These are phyloP conservation scores for Isotomurus palustris DNA, from an alignment of 2,888 invertebrate genomes.

Conservation along the genomic window DNA sequence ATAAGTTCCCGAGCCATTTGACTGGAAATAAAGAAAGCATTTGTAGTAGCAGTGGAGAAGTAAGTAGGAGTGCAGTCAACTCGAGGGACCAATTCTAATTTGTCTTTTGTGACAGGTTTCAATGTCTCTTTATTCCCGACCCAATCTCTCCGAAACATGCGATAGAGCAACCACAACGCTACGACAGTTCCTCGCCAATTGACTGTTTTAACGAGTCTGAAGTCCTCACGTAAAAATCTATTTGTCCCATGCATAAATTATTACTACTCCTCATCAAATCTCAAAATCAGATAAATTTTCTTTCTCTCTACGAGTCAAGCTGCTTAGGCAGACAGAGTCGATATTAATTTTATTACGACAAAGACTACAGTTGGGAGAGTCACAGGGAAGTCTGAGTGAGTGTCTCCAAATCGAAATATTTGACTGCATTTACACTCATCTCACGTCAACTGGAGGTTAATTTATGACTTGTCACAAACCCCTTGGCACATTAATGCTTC, in stretches of 20 bases:
- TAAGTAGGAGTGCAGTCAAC: conserved; percentile 9
- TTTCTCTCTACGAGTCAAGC: too few relatives aligned
- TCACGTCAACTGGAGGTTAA: not conserved
- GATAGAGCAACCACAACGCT: not conserved
- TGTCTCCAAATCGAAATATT: not conserved
- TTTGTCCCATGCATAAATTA: not conserved
- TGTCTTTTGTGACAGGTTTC: conserved; percentile 26
- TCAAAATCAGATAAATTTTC: conserved; percentile 2
- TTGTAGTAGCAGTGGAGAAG: conserved; percentile 3
- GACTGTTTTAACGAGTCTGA: too few relatives aligned
- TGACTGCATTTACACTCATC: not conserved
- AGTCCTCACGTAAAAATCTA: too few relatives aligned
- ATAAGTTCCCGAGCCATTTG: conserved; percentile 2
- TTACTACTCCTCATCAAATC: not conserved
- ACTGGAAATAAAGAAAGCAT: conserved; percentile 1
- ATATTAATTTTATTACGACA: too few relatives aligned
- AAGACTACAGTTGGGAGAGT: not conserved
- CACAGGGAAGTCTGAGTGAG: not conserved
- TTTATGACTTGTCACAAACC: not conserved
- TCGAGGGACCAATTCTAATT: conserved; percentile 36
- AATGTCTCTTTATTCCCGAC: conserved; percentile 4
- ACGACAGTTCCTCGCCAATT: not conserved
- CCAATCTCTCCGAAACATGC: not conserved
- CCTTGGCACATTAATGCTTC: not conserved
- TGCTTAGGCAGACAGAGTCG: too few relatives aligned